Evolutionary conservation across 2,888 invertebrate genomes (phyloP), one percentile per base, ranked within the genome.

Genomic region (Arge pagana): DNA sequence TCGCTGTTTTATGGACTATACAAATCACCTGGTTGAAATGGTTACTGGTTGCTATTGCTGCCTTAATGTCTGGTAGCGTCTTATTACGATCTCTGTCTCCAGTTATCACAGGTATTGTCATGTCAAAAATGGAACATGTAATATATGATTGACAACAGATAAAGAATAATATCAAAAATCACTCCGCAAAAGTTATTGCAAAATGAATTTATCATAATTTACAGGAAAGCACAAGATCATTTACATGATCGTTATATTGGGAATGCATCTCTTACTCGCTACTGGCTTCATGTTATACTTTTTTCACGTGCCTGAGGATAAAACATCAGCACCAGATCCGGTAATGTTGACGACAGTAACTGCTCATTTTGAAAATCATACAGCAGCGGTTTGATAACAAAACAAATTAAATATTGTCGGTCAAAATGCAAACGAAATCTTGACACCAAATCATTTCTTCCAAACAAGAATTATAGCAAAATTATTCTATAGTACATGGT

Each of bases 1-100:
- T 95, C 6, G 91, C 96, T 2, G 85, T 96, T 58, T 79, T 97
- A 31, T 96, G 96, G 94, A 87, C 93, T 0, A 90, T 97, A 64
- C 90, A 88, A 75, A 77, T 85, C 10, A 81, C 82, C 16, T 85
- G 89, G 83, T 80, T 97, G 23, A 95, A 95, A 68, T 97, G 96
- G 96, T 69, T 87, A 4, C 81, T 97, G 40, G 91, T 94, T 0
- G 78, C 90, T 28, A 79, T 89, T 61, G 94, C 92, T 0, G 89
- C 94, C 0, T 78, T 87, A 24, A 78, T 96, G 21, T 96, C 96
- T 0, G 95, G 95, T 5, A 85, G 85, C 15, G 95, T 96, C 2
- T 81, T 98, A 10, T 82, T 95, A 16, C 83, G 89, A 54, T 88
- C 93, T 54, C 80, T 97, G 7, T 81, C 90, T 71, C 93, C 95